phyloP scores from a whole-genome alignment of 1,140 invertebrate genomes.

The Thaumetopoea pityocampa region DNA sequence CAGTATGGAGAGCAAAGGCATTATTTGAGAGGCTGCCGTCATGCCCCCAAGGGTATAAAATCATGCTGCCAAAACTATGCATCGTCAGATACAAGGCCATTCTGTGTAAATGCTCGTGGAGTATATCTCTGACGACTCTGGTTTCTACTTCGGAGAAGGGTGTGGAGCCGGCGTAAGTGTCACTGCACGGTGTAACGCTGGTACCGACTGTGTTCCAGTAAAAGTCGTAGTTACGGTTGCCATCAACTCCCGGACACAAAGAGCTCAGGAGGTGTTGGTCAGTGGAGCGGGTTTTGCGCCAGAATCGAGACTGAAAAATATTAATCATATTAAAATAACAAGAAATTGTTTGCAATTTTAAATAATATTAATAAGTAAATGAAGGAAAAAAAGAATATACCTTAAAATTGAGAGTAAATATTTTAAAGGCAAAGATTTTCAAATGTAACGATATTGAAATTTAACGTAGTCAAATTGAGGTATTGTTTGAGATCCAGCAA shows the following conservation, averaged over 20 bases:
- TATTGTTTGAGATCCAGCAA: no score
- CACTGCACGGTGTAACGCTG: slow-evolving; percentile 79
- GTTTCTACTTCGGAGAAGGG: slow-evolving; percentile 86
- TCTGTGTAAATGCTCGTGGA: slow-evolving; percentile 58
- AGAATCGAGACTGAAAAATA: slow-evolving; percentile 43
- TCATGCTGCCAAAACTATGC: slow-evolving; percentile 78
- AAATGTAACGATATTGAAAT: no score
- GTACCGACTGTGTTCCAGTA: slow-evolving; percentile 80
- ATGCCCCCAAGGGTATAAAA: slow-evolving; percentile 81
- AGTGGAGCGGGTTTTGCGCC: slow-evolving; percentile 49
- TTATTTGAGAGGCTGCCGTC: slow-evolving; percentile 53
- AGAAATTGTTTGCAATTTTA: no score
- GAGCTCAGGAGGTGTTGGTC: slow-evolving; percentile 6
- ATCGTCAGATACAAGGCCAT: slow-evolving; percentile 79
- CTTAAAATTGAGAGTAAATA: no score
- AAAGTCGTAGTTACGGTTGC: slow-evolving; percentile 77
- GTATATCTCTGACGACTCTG: slow-evolving; percentile 73
- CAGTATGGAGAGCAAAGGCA: slow-evolving; percentile 40
- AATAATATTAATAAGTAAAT: no score
- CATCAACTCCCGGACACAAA: slow-evolving; percentile 71
- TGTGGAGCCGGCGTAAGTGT: slow-evolving; percentile 80
- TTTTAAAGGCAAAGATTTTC: no score
- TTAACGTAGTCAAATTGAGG: no score
- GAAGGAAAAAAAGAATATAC: no score
- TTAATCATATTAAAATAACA: slow-evolving; percentile 8